Conservation (phyloP, 30 jellyfish, hydroid and myxozoan genomes). For the Aurelia aurita region DNA sequence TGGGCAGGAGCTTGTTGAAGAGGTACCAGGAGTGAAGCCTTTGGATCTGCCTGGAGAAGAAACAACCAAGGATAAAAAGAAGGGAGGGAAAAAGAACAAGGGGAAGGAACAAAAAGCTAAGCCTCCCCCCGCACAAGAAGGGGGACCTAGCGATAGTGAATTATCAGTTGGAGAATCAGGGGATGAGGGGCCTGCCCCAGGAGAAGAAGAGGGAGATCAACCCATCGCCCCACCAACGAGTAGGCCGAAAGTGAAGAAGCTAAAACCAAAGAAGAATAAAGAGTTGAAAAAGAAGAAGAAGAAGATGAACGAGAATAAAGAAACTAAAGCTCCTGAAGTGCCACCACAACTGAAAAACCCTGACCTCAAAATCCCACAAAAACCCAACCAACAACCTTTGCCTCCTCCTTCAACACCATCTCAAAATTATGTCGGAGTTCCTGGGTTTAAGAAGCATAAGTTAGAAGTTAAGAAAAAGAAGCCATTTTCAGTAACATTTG, state of each 20-base stretch:
- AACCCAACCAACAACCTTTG: slow-evolving; percentile 9
- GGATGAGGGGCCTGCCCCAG: slow-evolving; percentile 68
- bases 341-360: slow-evolving; percentile 54
- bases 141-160: slow-evolving; percentile 55
- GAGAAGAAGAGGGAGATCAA: slow-evolving; percentile 39
- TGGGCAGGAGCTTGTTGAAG: slow-evolving; percentile 67
- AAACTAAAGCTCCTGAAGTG: slow-evolving; percentile 26
- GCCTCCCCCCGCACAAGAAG: slow-evolving; percentile 86
- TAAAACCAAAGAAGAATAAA: slow-evolving; percentile 29
- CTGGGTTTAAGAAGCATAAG: slow-evolving; percentile 61
- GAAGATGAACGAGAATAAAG: slow-evolving; percentile 1
- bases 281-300: slow-evolving; percentile 33
- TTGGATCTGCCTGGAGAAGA: slow-evolving; percentile 45
- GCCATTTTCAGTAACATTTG: slow-evolving; percentile 54
- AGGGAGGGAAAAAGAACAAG: slow-evolving; percentile 22
- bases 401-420: slow-evolving; percentile 37
- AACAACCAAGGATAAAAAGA: neutral
- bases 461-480: slow-evolving; percentile 29
- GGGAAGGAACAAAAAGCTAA: slow-evolving; percentile 15
- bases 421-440: slow-evolving; percentile 11
- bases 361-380: slow-evolving; percentile 27
- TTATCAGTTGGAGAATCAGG: slow-evolving; percentile 75
- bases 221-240: slow-evolving; percentile 24
- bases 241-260: slow-evolving; percentile 11
- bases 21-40: slow-evolving; percentile 58